Evolutionary conservation across 2,888 invertebrate genomes (phyloP), one percentile per base, ranked within the genome.

Genomic region (Ellobium chinense): DNA sequence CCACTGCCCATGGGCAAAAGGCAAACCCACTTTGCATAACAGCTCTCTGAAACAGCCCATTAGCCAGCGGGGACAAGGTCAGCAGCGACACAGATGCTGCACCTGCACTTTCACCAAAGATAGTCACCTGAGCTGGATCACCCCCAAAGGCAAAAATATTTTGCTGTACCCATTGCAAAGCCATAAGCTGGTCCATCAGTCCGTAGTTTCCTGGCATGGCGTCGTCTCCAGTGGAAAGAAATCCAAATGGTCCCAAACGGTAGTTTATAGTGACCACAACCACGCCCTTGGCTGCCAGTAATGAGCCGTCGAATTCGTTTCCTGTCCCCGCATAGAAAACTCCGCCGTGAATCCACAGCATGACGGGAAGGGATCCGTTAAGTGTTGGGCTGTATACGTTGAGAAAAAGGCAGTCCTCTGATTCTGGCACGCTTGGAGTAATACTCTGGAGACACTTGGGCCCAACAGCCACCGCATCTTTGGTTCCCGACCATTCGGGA

Each of bases 141-240:
- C 76, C 76, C 4, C 76, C 76, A 68, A 76, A 76, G 2, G 37
- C 56, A 1, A 12, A n/a, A 21, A 76, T 68, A 46, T 76, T 12
- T 27, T 76, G 31, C 29, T 76, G 54, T 5, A 76, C 76, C 76
- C 76, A 76, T 27, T 66, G 66, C 56, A 76, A n/a, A 2, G 76
- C 66, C 56, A 76, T n/a, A 2, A 76, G 18, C 66, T 76, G 76
- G 27, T 68, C 68, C 68, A 68, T n/a, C 68, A 68, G n/a, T 4
- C 37, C 68, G n/a, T 68, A 68, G 37, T 68, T 68, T 24, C 68
- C 68, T 5, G 68, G 68, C 68, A 68, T 68, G 68, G 37, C 39
- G 39, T 68, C 68, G 37, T 68, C 68, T 3, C 68, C 68, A 7
- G 68, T 68, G 39, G 68, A 68, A 9, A 68, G n/a, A 37, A 68